These are phyloP conservation scores for Myiagra hebetior DNA, from an alignment of 2,113 vertebrate genomes.

Conservation along the genomic window DNA sequence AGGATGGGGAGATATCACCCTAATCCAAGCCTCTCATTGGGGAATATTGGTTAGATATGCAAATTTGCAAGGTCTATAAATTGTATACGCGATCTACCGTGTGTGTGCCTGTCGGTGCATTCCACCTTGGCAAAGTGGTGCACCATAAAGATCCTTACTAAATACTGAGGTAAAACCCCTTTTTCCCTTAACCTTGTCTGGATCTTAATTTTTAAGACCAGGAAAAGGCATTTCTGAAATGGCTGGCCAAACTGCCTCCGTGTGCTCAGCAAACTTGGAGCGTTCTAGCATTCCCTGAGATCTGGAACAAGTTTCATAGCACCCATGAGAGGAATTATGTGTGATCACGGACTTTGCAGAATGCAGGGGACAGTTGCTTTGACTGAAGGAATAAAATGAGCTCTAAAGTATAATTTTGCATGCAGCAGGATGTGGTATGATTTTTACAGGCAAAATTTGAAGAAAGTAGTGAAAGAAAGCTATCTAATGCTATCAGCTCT, in stretches of 20 bases:
- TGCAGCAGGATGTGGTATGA: neutral
- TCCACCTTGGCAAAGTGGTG: no score
- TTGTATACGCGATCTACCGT: no score
- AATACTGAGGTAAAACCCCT: no score
- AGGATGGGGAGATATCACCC: no score
- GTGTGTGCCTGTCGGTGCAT: no score
- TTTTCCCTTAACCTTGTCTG: no score
- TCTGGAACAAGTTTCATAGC: neutral
- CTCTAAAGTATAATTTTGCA: neutral
- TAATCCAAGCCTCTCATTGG: no score
- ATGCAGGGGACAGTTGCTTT: neutral
- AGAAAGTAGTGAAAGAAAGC: neutral
- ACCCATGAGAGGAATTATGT: neutral
- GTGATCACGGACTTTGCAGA: neutral
- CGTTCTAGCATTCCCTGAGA: neutral
- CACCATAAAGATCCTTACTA: no score
- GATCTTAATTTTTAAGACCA: no score
- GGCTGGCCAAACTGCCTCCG: neutral
- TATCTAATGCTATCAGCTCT: neutral
- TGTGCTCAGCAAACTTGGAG: neutral
- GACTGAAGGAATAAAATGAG: neutral
- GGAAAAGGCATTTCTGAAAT: neutral
- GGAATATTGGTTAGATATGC: no score
- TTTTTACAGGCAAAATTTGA: neutral
- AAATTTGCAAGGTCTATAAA: no score